Percentiles rank a stretch among this genome's conserved stretches.
These are phyloP conservation scores for Pelochelys cantorii DNA, from an alignment of 2,797 vertebrate species.

Conservation along the genomic window DNA sequence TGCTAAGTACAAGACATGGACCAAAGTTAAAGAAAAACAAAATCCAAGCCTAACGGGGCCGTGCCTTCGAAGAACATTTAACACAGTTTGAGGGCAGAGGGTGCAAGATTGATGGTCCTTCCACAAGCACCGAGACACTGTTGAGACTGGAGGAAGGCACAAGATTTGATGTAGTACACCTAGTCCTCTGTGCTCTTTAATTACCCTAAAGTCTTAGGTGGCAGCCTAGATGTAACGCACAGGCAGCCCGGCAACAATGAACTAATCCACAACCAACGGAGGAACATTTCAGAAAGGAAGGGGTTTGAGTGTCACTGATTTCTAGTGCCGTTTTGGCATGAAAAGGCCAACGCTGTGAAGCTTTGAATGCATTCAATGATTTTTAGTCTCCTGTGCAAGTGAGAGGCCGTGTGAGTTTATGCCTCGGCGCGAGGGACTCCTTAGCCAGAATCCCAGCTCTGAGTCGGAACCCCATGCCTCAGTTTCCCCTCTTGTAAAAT, in stretches of 20 bases:
- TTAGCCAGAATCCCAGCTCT: fast-evolving
- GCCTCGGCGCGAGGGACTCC: neutral
- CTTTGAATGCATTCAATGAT: neutral
- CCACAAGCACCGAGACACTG: neutral
- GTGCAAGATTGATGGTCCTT: fast-evolving
- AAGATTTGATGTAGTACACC: neutral
- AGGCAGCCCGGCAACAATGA: neutral
- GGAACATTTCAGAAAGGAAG: neutral
- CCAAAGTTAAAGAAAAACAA: neutral
- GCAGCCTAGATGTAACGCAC: neutral
- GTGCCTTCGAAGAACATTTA: neutral
- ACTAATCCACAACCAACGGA: neutral
- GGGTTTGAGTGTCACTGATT: neutral
- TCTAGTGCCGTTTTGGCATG: neutral
- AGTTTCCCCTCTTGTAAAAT: fast-evolving
- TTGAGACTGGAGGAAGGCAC: slow-evolving; percentile 1
- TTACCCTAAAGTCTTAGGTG: neutral
- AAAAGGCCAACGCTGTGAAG: neutral
- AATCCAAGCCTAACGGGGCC: neutral
- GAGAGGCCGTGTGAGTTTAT: neutral
- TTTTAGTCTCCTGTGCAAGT: neutral
- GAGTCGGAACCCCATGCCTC: neutral
- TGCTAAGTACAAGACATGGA: neutral
- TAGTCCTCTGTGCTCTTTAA: neutral
- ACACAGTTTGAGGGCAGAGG: neutral